Percentiles rank a stretch among this genome's conserved stretches.
Conservation (phyloP, 2,888 invertebrate species). For the Yponomeuta evonymella region DNA sequence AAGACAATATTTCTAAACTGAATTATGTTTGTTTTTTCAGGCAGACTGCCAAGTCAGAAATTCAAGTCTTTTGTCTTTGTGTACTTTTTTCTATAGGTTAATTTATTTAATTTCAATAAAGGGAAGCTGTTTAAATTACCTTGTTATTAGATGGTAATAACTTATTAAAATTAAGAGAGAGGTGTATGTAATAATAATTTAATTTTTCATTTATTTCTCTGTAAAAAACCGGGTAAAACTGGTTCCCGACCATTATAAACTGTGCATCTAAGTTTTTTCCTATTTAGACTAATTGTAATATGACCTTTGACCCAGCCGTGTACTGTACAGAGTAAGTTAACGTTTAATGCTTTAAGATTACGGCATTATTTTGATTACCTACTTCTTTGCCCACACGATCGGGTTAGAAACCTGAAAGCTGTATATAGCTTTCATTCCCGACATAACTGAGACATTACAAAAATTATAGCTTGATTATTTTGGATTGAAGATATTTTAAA, state of each 20-base stretch:
- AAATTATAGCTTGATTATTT: background rate
- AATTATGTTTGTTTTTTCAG: conserved; percentile 44
- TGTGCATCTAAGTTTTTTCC: conserved; percentile 7
- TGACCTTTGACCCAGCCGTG: conserved; percentile 15
- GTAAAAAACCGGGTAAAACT: background rate
- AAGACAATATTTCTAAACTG: conserved; percentile 70
- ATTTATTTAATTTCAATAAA: background rate
- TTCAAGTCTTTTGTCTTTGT: conserved; percentile 8
- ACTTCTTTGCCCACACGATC: background rate
- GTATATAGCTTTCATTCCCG: background rate
- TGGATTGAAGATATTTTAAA: background rate
- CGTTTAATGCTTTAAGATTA: conserved; percentile 13
- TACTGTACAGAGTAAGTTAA: conserved; percentile 8
- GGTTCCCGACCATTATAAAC: background rate
- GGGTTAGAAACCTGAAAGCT: background rate
- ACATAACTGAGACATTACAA: conserved; percentile 3
- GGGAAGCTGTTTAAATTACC: conserved; percentile 3
- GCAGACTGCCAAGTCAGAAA: background rate
- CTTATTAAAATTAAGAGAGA: conserved; percentile 13
- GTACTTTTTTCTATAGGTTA: background rate
- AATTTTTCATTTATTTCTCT: conserved; percentile 1
- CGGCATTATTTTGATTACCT: background rate
- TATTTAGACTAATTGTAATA: background rate
- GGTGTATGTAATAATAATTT: conserved; percentile 9
- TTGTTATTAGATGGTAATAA: conserved; percentile 13